Evolutionary conservation across 2,797 vertebrate species (phyloP), one percentile per base, ranked within the genome.

Genomic region (Eremophila alpestris): DNA sequence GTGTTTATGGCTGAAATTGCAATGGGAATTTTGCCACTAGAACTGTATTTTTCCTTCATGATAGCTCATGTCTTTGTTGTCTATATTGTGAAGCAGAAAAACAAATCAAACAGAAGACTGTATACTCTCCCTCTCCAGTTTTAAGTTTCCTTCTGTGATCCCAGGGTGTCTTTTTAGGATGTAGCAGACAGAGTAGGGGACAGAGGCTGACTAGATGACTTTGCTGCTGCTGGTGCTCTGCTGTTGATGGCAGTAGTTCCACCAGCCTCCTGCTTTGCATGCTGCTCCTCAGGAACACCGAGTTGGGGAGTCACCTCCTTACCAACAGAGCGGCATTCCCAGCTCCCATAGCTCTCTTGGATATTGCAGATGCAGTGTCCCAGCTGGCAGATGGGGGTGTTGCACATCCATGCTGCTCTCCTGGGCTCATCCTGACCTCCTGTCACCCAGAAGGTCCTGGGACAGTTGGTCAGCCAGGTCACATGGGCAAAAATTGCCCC

Each of bases 1-100:
- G 41, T 27, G 7, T 81, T 92, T 16, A n/a, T 48, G 45, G 23
- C 64, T 78, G 38, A 59, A 64, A 40, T 19, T 41, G 21, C 67
- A 34, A 2, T 20, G 24, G 34, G 16, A 32, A 6, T 65, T 94
- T 73, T 92, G 34, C 26, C 3, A 10, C 13, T n/a, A 11, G 51
- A 45, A 55, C 40, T 58, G 0, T 20, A 10, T 78, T 83, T 83
- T 63, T 34, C 7, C 26, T 70, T 34, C 24, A 24, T 43, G 48
- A 32, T 11, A 62, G 1, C 11, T 82, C 26, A 40, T 0, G 0
- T 5, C 59, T 89, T 73, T 79, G 8, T 49, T 34, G 16, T 67
- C 41, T 34, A 0, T 58, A 16, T 13, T 18, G 24, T 32, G 24
- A 73, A 69, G 56, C 11, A 91, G 41, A 49, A 79, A 75, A 87